Base-by-base conservation (phyloP, 2,797 vertebrate species). In the Tokudaia tokunoshimensis region DNA sequence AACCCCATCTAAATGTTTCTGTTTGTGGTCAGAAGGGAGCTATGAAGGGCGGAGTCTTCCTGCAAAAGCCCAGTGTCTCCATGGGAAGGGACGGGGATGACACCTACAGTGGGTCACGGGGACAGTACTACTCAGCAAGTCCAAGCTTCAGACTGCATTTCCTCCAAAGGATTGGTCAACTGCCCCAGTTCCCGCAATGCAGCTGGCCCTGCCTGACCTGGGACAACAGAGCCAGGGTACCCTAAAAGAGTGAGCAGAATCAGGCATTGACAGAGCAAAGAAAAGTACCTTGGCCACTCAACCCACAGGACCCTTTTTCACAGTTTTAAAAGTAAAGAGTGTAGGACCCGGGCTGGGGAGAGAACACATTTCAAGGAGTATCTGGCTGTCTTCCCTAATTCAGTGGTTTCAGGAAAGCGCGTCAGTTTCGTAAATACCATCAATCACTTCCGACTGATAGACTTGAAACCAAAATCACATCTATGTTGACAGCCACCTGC, bases 371-470 rank as follows among this genome's bases (percentile, higher is more conserved):
- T 14, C 31, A 6, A 6, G n/a, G 65, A 55, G 55, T 6, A 31
- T n/a, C 24, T 41, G 44, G 75, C 74, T 72, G 26, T 65, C 55
- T 20, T 59, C 50, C 72, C 4, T 57, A 67, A 26, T 15, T 75
- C 81, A 29, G 80, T 26, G 6, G 84, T 26, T 50, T 44, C 8
- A 37, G 87, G 50, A 57, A 4, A 1, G 1, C 37, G 26, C 1
- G 47, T 31, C 34, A 0, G 3, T 6, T 0, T 37, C 5, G 0
- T 37, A 19, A 55, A 63, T 6, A 6, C 29, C 22, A 0, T n/a
- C 2, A 0, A 41, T 41, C 34, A 7, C 2, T 44, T 57, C 29
- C 0, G 0, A 8, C 91, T 11, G 26, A 9, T 1, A n/a, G 61
- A 55, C n/a, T 1, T 2, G 34, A 14, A 15, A 10, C 15, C 41